A percentile compares a stretch with the other conserved stretches of the same genome.
Conservation (phyloP, 2,797 vertebrate species). For the Pseudochaenichthys georgianus region DNA sequence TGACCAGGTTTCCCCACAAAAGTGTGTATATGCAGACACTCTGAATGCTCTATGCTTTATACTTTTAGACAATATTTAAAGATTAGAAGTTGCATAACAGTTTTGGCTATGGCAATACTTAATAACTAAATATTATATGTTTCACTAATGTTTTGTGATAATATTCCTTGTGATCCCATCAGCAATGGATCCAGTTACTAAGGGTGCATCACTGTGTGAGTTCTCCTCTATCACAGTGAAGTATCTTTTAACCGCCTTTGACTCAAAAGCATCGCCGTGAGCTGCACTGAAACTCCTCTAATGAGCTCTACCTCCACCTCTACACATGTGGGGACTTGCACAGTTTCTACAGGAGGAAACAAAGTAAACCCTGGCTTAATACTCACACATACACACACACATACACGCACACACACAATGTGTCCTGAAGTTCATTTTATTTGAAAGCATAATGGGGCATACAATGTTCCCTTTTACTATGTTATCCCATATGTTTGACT, state of each 20-base stretch:
- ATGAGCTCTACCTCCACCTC: slow-evolving; percentile 21
- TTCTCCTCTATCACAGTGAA: not conserved
- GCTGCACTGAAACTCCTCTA: slow-evolving; percentile 47
- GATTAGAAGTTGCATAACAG: not conserved
- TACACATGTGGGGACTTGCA: slow-evolving; percentile 58
- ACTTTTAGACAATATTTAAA: slow-evolving; percentile 9
- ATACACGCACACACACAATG: not conserved
- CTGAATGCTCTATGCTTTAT: not conserved
- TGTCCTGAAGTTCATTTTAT: slow-evolving; percentile 7
- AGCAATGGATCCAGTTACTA: not conserved
- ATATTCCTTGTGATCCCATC: not conserved
- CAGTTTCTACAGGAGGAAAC: slow-evolving; percentile 43
- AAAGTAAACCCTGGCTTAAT: slow-evolving; percentile 12
- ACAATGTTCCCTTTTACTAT: slow-evolving; percentile 5
- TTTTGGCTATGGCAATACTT: not conserved
- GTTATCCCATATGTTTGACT: slow-evolving; percentile 21
- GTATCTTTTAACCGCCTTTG: not conserved
- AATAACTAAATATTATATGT: not conserved
- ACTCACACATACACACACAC: slow-evolving; percentile 3
- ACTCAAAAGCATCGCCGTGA: slow-evolving; percentile 14
- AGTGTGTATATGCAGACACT: not conserved
- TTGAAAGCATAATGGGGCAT: not conserved
- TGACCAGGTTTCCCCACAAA: not conserved
- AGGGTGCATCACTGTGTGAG: slow-evolving; percentile 1
- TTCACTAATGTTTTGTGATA: not conserved